These are phyloP conservation scores for Macaria notata DNA, from an alignment of 2,888 invertebrate genomes.

Conservation along the genomic window DNA sequence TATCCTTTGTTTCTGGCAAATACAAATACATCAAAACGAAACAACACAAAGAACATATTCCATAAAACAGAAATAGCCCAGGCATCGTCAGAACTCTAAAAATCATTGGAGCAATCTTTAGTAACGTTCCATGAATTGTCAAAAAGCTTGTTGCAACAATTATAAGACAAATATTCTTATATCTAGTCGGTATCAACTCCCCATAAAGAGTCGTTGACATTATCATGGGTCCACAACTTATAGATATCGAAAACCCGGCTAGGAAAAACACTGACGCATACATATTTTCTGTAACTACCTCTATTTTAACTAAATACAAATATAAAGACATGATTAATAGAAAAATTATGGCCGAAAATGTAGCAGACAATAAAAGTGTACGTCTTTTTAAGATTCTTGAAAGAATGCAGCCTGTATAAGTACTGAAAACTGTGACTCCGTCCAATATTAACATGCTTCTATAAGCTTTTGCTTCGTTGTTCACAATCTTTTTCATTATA, in stretches of 20 bases:
- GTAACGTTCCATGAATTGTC: conserved; percentile 6
- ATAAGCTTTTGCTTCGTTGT: conserved; percentile 1
- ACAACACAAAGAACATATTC: conserved; percentile 1
- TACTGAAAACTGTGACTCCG: conserved; percentile 7
- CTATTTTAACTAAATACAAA: conserved; percentile 6
- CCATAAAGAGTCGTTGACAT: conserved; percentile 10
- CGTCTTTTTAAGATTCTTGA: conserved; percentile 5
- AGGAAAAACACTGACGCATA: conserved; percentile 9
- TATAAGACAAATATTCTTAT: conserved; percentile 5
- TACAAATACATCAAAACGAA: conserved; percentile 8
- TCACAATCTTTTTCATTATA: conserved; percentile 11
- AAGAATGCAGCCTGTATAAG: conserved; percentile 6
- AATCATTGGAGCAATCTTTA: conserved; percentile 4
- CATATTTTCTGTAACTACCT: conserved; percentile 3
- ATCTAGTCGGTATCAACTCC: conserved; percentile 4
- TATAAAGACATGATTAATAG: conserved; percentile 9
- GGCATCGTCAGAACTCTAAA: conserved; percentile 3
- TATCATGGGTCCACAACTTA: conserved; percentile 13
- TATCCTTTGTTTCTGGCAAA: conserved; percentile 19
- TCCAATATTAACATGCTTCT: conserved; percentile 15
- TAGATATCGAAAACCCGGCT: conserved; percentile 6
- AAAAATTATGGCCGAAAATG: conserved; percentile 2
- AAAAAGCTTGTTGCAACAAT: conserved; percentile 6
- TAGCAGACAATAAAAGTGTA: not conserved
- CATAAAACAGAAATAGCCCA: conserved; percentile 7